Conservation (phyloP, 2,113 vertebrate species). For the Synodontis membranacea region DNA sequence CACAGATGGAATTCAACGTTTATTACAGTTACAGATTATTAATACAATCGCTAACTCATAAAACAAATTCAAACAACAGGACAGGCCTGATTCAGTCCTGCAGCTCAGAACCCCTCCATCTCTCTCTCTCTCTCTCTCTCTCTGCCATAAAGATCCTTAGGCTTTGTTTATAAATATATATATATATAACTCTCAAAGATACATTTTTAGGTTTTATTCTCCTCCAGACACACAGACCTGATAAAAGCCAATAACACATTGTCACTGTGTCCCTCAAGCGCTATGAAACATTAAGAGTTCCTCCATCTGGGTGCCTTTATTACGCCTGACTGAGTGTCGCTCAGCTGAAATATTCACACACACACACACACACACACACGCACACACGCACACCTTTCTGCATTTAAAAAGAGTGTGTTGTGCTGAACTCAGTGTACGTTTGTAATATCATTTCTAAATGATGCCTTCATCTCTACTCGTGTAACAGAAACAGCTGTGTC, state of each 20-base stretch:
- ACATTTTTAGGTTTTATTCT: not conserved
- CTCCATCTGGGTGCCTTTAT: slow-evolving; percentile 42
- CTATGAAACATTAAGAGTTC: slow-evolving; percentile 40
- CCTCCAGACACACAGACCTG: not conserved
- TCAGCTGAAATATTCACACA: slow-evolving; percentile 36
- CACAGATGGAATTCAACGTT: not conserved
- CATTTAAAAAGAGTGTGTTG: not conserved
- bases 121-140: not conserved
- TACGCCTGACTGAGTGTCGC: not conserved
- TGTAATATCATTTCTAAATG: not conserved
- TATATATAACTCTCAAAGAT: not conserved
- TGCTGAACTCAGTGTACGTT: not conserved
- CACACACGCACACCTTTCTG: not conserved
- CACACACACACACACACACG: not conserved
- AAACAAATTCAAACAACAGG: not conserved
- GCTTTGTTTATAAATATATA: not conserved
- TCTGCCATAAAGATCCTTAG: not conserved
- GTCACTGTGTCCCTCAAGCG: slow-evolving; percentile 5
- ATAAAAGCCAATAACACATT: slow-evolving; percentile 23
- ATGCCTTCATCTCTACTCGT: not conserved
- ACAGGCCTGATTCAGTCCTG: not conserved
- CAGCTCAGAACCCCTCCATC: not conserved
- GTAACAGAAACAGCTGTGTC: not conserved
- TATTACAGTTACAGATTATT: no score
- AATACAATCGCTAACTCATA: not conserved